Evolutionary conservation across 2,888 invertebrate species (phyloP).

Genomic region (Argynnis bischoffii): DNA sequence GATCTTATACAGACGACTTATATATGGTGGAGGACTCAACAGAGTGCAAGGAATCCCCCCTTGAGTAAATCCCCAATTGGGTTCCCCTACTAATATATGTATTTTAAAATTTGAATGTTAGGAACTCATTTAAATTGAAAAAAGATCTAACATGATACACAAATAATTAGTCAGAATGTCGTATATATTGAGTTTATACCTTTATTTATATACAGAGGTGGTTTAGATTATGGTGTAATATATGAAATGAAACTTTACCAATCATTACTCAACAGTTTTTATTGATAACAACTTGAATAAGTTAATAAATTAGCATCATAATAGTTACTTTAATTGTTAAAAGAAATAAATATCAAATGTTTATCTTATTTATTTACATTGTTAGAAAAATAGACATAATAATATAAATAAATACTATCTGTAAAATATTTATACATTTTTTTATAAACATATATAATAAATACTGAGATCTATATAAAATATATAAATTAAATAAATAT

Average conservation of each 20-base stretch:
- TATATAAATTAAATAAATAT: constrained; percentile 26
- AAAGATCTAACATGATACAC: too few relatives aligned
- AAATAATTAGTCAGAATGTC: too few relatives aligned
- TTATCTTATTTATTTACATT: constrained; percentile 57
- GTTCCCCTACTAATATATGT: too few relatives aligned
- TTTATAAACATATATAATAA: constrained; percentile 48
- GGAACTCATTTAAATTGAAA: too few relatives aligned
- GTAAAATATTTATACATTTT: background rate
- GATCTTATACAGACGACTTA: too few relatives aligned
- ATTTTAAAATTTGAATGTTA: too few relatives aligned
- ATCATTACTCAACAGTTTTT: constrained; percentile 69
- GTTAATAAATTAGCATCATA: constrained; percentile 52
- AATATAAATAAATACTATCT: constrained; percentile 27
- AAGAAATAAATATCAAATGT: constrained; percentile 45
- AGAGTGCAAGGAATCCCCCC: too few relatives aligned
- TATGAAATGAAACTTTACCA: constrained; percentile 33
- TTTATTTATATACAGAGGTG: too few relatives aligned
- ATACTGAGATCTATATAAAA: constrained; percentile 59
- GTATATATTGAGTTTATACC: too few relatives aligned
- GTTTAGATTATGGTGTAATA: background rate
- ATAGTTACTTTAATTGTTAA: constrained; percentile 47
- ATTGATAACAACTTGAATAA: constrained; percentile 65
- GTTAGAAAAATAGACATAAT: constrained; percentile 38
- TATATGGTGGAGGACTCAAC: too few relatives aligned
- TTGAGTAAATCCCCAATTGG: too few relatives aligned